Base-by-base conservation (phyloP, 2,797 vertebrate genomes). In the Spinibarbus caldwelli region DNA sequence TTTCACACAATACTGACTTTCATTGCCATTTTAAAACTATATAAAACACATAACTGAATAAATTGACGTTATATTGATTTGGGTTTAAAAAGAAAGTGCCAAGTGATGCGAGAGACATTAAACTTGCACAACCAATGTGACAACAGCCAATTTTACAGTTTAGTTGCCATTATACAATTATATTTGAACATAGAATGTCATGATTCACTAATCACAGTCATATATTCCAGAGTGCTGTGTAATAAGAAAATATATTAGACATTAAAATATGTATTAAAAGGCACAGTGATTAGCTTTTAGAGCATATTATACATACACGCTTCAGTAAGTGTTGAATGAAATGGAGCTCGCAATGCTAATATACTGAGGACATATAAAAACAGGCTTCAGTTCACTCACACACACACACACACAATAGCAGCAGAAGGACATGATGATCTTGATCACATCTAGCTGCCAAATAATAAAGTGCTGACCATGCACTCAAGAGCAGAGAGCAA, bases 401-500 rank as follows among this genome's bases (percentile, higher is more conserved):
- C 43, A 45, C 11, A 26, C 7, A 59, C 12, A 64, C 36, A 47
- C 26, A 64, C 41, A 23, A 21, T 29, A 26, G 34, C 2, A 38
- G 64, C 79, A 78, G n/a, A 84, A 78, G 75, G 83, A 52, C 29
- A 43, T 70, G 57, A 82, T 78, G 41, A 80, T 76, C 59, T 85
- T 85, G 49, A 80, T 87, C 54, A 66, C 21, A 52, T 79, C 5
- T 49, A 80, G 47, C 47, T 68, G 78, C 67, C 87, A 88, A 29
- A 78, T 59, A 31, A 43, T 66, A 82, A 86, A 85, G 54, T 83
- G 83, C 77, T 85, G 70, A 87, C 36, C 66, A 67, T 67, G 72
- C 64, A 82, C 52, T 71, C 77, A 85, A 79, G 38, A 78, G 76
- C 78, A 81, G 17, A 73, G 67, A 57, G 54, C 62, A 45, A 78